A percentile compares a stretch with the other conserved stretches of the same genome.
Conservation (phyloP, 2,888 invertebrate species). For the Cyclophora punctaria region DNA sequence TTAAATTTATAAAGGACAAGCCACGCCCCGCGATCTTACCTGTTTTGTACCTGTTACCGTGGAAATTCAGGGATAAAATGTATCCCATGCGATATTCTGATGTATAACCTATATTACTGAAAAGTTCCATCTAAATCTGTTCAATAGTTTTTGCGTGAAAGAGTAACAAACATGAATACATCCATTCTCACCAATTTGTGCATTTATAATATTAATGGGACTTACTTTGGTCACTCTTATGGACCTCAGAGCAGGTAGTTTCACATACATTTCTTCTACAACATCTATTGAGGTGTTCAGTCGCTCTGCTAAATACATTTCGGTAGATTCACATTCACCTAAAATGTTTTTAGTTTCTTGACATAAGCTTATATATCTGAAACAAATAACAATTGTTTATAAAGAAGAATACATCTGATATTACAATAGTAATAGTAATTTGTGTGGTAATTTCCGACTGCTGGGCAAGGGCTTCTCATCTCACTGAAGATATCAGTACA, state of each 20-base stretch:
- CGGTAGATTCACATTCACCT: conserved; percentile 63
- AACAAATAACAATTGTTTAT: conserved; percentile 14
- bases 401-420: no score
- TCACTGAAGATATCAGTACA: no score
- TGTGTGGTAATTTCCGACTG: no score
- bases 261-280: conserved; percentile 65
- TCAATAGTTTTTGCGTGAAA: no score
- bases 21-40: neutral
- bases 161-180: no score
- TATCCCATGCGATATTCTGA: no score
- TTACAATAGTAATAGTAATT: no score
- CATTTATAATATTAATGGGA: neutral
- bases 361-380: conserved; percentile 47
- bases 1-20: neutral
- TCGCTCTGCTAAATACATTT: conserved; percentile 71
- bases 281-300: conserved; percentile 58
- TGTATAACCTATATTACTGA: no score
- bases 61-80: neutral
- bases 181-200: no score
- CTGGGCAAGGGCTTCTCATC: no score
- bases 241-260: conserved; percentile 67
- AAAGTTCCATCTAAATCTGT: no score
- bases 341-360: conserved; percentile 65
- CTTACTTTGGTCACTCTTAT: conserved; percentile 74
- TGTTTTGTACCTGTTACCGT: neutral